Conservation (phyloP, 2,888 invertebrate genomes). For the Polydrusus tereticollis region DNA sequence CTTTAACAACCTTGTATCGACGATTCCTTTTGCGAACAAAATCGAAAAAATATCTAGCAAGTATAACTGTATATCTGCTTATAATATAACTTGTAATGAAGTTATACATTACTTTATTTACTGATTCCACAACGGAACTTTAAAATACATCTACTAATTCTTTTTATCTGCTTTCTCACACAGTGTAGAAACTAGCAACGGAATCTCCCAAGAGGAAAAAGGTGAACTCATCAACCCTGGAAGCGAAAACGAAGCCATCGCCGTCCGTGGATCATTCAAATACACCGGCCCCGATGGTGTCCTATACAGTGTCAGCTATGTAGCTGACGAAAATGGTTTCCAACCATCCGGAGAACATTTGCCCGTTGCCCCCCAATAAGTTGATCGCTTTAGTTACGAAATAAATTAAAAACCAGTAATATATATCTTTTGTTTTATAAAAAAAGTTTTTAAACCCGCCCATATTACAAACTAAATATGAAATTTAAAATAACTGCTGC, state of each 20-base stretch:
- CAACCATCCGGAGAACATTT: slow-evolving; percentile 68
- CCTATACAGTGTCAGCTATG: slow-evolving; percentile 73
- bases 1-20: too few species aligned
- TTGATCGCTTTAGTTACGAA: neutral
- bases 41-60: too few species aligned
- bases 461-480: too few species aligned
- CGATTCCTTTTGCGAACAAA: too few species aligned
- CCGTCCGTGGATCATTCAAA: slow-evolving; percentile 73
- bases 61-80: too few species aligned
- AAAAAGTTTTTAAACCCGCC: too few species aligned
- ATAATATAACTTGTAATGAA: too few species aligned
- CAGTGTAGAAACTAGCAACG: slow-evolving; percentile 77
- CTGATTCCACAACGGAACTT: too few species aligned
- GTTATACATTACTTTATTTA: too few species aligned
- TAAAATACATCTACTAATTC: too few species aligned
- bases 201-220: slow-evolving; percentile 74
- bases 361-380: slow-evolving; percentile 56
- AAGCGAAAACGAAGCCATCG: slow-evolving; percentile 74
- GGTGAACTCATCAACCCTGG: slow-evolving; percentile 74
- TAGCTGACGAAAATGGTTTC: slow-evolving; percentile 75
- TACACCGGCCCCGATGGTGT: slow-evolving; percentile 75
- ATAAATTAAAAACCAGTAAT: neutral
- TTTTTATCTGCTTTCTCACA: neutral
- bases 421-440: too few species aligned
- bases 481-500: too few species aligned